Base-by-base conservation (phyloP, 2,113 vertebrate genomes). In the Otocyon megalotis region DNA sequence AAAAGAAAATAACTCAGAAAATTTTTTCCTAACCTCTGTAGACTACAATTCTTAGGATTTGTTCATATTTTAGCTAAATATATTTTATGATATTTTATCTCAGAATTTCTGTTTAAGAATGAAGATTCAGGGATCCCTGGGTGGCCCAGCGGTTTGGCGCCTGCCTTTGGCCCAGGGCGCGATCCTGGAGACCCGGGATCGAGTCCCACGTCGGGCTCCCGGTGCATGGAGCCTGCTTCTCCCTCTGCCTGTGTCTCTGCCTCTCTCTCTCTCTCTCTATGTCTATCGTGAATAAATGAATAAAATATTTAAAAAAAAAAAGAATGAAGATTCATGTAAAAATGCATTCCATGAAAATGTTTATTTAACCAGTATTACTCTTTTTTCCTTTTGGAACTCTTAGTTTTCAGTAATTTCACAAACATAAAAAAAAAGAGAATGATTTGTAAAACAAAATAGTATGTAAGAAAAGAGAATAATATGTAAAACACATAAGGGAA, bases 21-120 rank as follows among this genome's bases (percentile, higher is more conserved):
- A 35, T 53, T 62, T 53, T 85, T 32, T 89, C 8, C n/a, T 88
- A 0, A 81, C 1, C 2, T 94, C 58, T 86, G 6, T 4, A 87
- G 37, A 74, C 2, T 8, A 0, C 53, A 5, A 48, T 11, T 60
- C 1, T 91, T 2, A 37, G 58, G 8, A 82, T 95, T 87, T 92
- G 24, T 74, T 30, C 8, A 80, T 60, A 53, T 93, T 94, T 95
- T 74, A 48, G 54, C n/a, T 60, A 90, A 88, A 12, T 88, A 32
- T 95, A 43, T 88, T 79, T 67, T 93, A 28, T 67, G 86, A 56
- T 69, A 81, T 58, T 87, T 88, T 88, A 71, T 85, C 16, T 71
- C 32, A 58, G 11, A 91, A 65, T 82, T 71, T 71, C 1, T n/a
- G 6, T 56, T 93, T 95, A 67, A 56, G 37, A 96, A 83, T 58